Evolutionary conservation across 2,888 invertebrate genomes (phyloP).

Genomic region (Lepas anatifera): DNA sequence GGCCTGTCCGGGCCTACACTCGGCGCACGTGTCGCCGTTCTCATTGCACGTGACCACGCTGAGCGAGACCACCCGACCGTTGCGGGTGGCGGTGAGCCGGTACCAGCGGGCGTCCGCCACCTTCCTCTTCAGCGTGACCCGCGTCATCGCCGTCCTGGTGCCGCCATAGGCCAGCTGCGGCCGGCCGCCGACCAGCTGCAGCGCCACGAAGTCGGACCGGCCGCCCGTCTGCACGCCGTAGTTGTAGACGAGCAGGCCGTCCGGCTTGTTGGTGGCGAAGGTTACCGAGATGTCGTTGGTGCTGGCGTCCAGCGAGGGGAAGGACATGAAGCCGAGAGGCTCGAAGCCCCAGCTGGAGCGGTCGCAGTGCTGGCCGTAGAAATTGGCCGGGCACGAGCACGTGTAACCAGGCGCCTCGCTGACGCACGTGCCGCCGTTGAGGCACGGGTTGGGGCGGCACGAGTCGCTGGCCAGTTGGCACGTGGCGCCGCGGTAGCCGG

Average conservation of each 20-base stretch:
- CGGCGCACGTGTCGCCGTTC: slow-evolving; percentile 72
- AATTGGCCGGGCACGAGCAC: slow-evolving; percentile 66
- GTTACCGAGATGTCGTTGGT: slow-evolving; percentile 84
- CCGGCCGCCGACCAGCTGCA: slow-evolving; percentile 72
- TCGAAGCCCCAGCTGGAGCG: slow-evolving; percentile 79
- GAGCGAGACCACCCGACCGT: slow-evolving; percentile 73
- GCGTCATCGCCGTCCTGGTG: slow-evolving; percentile 72
- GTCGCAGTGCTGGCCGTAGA: slow-evolving; percentile 81
- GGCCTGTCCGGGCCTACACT: slow-evolving; percentile 69
- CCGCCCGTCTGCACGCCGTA: slow-evolving; percentile 79
- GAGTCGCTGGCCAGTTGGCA: slow-evolving; percentile 76
- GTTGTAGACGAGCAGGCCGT: slow-evolving; percentile 80
- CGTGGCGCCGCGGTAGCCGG: slow-evolving; percentile 79
- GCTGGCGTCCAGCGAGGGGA: slow-evolving; percentile 68
- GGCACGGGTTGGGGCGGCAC: slow-evolving; percentile 85
- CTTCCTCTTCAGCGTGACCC: slow-evolving; percentile 51
- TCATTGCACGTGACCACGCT: slow-evolving; percentile 70
- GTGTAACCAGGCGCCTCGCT: slow-evolving; percentile 72
- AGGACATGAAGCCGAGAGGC: slow-evolving; percentile 79
- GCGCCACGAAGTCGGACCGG: slow-evolving; percentile 80
- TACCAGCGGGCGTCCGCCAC: slow-evolving; percentile 83
- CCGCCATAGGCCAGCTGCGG: slow-evolving; percentile 84
- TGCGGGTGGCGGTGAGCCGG: slow-evolving; percentile 78
- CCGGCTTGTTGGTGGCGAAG: slow-evolving; percentile 76
- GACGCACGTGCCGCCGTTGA: slow-evolving; percentile 76